Evolutionary conservation across 2,888 invertebrate species (phyloP).

Genomic region (Seira musarum): DNA sequence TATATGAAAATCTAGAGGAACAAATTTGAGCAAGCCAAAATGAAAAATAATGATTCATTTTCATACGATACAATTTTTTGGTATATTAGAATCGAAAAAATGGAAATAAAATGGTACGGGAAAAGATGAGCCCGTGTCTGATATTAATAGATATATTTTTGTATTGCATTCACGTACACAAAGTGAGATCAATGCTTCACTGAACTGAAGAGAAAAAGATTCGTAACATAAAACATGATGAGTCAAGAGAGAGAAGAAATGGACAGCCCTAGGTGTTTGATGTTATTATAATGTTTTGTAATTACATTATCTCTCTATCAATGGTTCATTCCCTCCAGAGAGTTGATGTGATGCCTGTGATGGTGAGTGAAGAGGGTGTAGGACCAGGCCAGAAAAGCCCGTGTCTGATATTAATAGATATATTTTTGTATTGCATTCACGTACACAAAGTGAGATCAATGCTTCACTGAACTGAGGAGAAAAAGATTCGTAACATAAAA

Average conservation of each 20-base stretch:
- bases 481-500: background rate
- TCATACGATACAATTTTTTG: background rate
- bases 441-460: no score
- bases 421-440: background rate
- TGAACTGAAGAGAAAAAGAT: no score
- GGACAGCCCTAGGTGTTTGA: conserved; percentile 35
- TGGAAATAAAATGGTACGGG: background rate
- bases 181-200: background rate
- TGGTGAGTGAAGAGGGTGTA: no score
- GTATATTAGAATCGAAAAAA: background rate
- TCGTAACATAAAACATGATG: background rate
- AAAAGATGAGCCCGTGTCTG: conserved; percentile 3
- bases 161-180: conserved; percentile 37
- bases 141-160: conserved; percentile 23
- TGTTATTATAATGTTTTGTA: conserved; percentile 30
- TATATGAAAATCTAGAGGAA: background rate
- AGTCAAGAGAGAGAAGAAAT: background rate
- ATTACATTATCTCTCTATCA: conserved; percentile 48
- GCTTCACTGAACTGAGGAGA: no score
- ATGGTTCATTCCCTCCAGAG: conserved; percentile 4
- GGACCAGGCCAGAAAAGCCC: no score
- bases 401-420: no score
- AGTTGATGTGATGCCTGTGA: background rate
- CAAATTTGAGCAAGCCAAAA: background rate
- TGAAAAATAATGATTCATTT: conserved; percentile 7